These are phyloP conservation scores for Conger conger DNA, from an alignment of 2,113 vertebrate species.

Conservation along the genomic window DNA sequence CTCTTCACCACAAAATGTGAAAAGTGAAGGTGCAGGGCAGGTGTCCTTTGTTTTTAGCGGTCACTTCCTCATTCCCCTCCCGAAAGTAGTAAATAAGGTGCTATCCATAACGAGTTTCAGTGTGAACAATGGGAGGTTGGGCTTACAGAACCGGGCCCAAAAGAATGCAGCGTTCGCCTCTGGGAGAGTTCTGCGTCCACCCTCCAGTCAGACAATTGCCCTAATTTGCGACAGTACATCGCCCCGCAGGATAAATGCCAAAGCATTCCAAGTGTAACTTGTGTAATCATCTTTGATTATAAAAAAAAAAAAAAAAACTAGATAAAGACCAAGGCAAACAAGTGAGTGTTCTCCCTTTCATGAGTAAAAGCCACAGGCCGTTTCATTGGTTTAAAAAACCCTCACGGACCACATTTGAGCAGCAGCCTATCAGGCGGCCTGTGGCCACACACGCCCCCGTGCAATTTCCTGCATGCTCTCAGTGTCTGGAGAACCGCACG, in stretches of 20 bases:
- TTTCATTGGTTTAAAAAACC: slow-evolving; percentile 15
- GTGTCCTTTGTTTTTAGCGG: too few species aligned
- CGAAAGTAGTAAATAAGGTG: too few species aligned
- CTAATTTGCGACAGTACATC: too few species aligned
- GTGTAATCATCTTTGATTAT: neutral
- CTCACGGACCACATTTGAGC: neutral
- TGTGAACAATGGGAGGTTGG: too few species aligned
- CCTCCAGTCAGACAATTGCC: too few species aligned
- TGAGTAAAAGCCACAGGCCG: neutral
- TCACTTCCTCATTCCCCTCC: too few species aligned
- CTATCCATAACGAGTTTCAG: too few species aligned
- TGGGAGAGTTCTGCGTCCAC: too few species aligned
- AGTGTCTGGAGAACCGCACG: neutral
- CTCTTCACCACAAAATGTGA: too few species aligned
- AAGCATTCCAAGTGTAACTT: neutral
- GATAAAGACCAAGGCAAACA: neutral
- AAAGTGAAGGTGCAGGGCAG: too few species aligned
- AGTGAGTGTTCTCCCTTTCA: neutral
- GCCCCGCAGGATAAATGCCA: neutral
- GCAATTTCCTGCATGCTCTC: neutral
- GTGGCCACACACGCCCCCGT: slow-evolving; percentile 48
- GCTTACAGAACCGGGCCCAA: too few species aligned
- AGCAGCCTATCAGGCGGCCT: slow-evolving; percentile 53
- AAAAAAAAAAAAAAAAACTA: too few species aligned
- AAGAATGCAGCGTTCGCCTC: neutral